Evolutionary conservation across 2,888 invertebrate species (phyloP).

Genomic region (Caenorhabditis panamensis): DNA sequence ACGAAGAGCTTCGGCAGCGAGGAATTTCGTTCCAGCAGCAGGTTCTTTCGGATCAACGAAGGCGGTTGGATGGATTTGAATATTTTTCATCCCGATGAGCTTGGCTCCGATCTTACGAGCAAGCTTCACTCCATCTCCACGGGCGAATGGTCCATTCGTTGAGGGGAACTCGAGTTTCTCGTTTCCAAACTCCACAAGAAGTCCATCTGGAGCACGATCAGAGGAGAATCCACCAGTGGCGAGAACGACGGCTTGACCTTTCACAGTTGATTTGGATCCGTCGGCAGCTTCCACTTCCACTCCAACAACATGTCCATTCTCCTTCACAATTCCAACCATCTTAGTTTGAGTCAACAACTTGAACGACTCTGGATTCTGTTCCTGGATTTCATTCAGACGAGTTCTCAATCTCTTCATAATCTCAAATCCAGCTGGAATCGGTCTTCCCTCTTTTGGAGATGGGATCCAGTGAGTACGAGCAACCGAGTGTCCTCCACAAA

Average conservation of each 20-base stretch:
- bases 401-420: constrained; percentile 78
- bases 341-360: constrained; percentile 56
- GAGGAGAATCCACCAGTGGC: constrained; percentile 81
- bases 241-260: constrained; percentile 78
- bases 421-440: constrained; percentile 80
- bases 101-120: constrained; percentile 79
- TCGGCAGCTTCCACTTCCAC: constrained; percentile 37
- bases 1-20: constrained; percentile 81
- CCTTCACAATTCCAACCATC: constrained; percentile 47
- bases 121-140: constrained; percentile 79
- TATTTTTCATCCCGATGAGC: constrained; percentile 78
- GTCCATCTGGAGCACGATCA: constrained; percentile 73
- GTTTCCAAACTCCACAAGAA: constrained; percentile 77
- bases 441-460: constrained; percentile 81
- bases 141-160: constrained; percentile 81
- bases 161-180: constrained; percentile 76
- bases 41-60: constrained; percentile 81
- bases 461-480: constrained; percentile 81
- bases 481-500: constrained; percentile 81
- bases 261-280: constrained; percentile 47
- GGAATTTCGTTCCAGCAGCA: constrained; percentile 77
- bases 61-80: constrained; percentile 80
- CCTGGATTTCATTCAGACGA: constrained; percentile 66
- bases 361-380: constrained; percentile 67
- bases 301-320: constrained; percentile 64